Evolutionary conservation across 2,113 vertebrate genomes (phyloP).

Genomic region (Elachura formosa): DNA sequence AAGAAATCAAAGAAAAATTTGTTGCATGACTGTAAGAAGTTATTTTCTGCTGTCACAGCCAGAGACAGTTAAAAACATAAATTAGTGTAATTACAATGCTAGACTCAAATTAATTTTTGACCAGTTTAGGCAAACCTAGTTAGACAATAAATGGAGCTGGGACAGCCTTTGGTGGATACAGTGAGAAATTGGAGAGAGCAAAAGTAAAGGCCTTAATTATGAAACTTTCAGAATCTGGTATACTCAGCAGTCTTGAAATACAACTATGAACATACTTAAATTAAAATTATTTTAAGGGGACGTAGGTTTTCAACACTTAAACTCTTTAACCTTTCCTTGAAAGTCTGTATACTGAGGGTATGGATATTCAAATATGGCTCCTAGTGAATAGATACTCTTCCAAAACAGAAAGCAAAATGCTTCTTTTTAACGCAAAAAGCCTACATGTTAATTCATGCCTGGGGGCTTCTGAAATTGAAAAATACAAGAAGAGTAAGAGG

Average conservation of each 20-base stretch:
- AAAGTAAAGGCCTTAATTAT: neutral
- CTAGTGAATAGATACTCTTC: neutral
- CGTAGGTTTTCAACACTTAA: neutral
- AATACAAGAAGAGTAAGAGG: neutral
- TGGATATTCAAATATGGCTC: neutral
- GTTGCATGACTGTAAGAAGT: neutral
- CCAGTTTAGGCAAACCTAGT: neutral
- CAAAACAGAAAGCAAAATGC: neutral
- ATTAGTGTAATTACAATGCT: neutral
- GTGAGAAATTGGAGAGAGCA: neutral
- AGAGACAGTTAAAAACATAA: neutral
- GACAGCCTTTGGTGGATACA: neutral
- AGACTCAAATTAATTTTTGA: neutral
- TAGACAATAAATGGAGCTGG: neutral
- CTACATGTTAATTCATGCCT: neutral
- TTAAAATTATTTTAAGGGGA: neutral
- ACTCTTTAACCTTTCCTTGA: neutral
- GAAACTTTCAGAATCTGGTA: neutral
- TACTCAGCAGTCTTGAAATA: neutral
- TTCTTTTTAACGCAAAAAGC: slow-evolving; percentile 15
- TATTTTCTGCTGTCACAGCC: neutral
- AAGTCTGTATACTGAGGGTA: neutral
- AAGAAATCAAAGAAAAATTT: neutral
- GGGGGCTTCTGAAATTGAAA: neutral
- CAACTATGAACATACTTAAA: neutral